Conservation (phyloP, 2,113 vertebrate genomes). For the Dicentrarchus labrax region DNA sequence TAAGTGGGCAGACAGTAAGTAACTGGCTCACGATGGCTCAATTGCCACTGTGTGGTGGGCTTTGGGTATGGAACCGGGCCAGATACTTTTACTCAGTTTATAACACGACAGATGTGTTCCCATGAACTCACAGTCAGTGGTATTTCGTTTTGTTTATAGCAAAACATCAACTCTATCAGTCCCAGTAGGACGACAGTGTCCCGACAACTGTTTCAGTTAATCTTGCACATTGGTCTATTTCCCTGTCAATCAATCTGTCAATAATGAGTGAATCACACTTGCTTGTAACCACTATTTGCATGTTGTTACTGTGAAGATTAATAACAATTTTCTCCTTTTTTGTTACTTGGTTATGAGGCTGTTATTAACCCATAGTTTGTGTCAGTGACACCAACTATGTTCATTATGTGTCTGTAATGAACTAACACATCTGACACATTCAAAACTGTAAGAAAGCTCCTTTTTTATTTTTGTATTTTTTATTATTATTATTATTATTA, state of each 20-base stretch:
- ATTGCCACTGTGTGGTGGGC: conserved; percentile 55
- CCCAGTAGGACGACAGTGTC: background rate
- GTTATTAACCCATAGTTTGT: too few species aligned
- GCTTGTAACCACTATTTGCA: too few species aligned
- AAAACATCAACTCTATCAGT: background rate
- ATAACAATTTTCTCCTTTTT: too few species aligned
- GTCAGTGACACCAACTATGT: background rate
- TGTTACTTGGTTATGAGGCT: too few species aligned
- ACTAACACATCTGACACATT: too few species aligned
- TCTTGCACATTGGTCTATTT: background rate
- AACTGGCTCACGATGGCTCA: conserved; percentile 75
- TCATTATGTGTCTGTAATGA: too few species aligned
- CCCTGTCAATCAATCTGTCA: background rate
- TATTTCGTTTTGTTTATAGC: background rate
- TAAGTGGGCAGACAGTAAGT: conserved; percentile 71
- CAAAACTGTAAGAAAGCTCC: too few species aligned
- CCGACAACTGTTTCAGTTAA: background rate
- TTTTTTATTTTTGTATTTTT: too few species aligned
- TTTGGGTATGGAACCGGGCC: conserved; percentile 79
- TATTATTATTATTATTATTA: too few species aligned
- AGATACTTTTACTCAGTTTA: conserved; percentile 45
- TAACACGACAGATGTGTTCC: background rate
- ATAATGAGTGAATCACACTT: too few species aligned
- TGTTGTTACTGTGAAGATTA: too few species aligned
- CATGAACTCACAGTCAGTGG: background rate